Conservation (phyloP, 2,888 invertebrate genomes). For the Ormyrus nitidulus region DNA sequence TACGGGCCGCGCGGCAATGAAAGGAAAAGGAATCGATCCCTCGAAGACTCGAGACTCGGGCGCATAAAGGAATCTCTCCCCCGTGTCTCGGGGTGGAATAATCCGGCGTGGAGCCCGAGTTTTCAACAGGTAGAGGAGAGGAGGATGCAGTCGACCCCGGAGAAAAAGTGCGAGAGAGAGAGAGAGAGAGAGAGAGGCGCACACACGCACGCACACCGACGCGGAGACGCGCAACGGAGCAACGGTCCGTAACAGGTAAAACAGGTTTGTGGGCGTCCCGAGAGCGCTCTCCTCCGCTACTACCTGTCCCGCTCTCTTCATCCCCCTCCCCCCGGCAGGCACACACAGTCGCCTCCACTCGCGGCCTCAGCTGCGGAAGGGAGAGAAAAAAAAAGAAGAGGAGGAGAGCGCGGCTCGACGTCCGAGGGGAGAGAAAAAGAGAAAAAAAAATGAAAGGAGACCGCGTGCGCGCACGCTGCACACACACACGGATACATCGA, state of each 20-base stretch:
- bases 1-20: neutral
- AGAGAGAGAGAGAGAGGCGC: neutral
- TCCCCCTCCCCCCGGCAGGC: slow-evolving; percentile 35
- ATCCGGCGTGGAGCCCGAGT: slow-evolving; percentile 42
- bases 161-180: neutral
- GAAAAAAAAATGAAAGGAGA: slow-evolving; percentile 58
- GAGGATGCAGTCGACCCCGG: neutral
- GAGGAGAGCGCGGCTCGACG: slow-evolving; percentile 50
- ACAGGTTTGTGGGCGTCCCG: slow-evolving; percentile 72
- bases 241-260: slow-evolving; percentile 67
- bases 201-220: neutral
- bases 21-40: slow-evolving; percentile 46
- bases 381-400: slow-evolving; percentile 37
- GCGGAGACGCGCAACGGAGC: slow-evolving; percentile 32
- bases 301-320: slow-evolving; percentile 67
- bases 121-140: slow-evolving; percentile 43
- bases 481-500: slow-evolving; percentile 1
- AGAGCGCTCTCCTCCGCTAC: slow-evolving; percentile 54
- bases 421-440: slow-evolving; percentile 3
- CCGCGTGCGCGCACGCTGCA: slow-evolving; percentile 46
- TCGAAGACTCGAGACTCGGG: slow-evolving; percentile 32
- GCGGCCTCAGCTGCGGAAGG: slow-evolving; percentile 63
- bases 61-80: too few species aligned
- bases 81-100: slow-evolving; percentile 31
- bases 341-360: too few species aligned